A percentile compares a stretch with the other conserved stretches of the same genome.
Evolutionary conservation across 2,888 invertebrate genomes (phyloP).

Genomic region (Agonopterix heracliana): DNA sequence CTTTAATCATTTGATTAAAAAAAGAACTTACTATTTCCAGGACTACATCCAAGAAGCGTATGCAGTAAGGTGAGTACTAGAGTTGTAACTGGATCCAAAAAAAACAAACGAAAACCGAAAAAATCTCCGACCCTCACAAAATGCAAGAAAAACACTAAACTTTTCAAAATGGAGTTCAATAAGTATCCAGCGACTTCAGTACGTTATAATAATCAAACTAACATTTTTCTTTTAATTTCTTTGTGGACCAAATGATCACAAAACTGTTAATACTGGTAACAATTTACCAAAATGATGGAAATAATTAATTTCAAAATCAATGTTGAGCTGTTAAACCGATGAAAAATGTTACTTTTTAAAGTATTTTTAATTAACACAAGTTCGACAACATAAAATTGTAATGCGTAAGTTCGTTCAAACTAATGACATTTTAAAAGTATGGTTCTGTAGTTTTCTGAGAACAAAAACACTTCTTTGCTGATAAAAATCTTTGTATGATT

Average conservation of each 20-base stretch:
- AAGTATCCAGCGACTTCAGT: slow-evolving; percentile 16
- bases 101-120: slow-evolving; percentile 19
- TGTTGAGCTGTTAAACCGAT: too few relatives aligned
- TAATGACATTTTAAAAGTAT: slow-evolving; percentile 1
- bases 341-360: too few relatives aligned
- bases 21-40: slow-evolving; percentile 21
- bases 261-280: background rate
- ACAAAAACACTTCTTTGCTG: slow-evolving; percentile 1
- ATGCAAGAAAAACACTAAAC: slow-evolving; percentile 14
- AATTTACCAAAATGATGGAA: background rate
- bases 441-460: slow-evolving; percentile 5
- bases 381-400: too few relatives aligned
- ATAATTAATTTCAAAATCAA: too few relatives aligned
- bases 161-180: slow-evolving; percentile 11
- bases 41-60: slow-evolving; percentile 26
- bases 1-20: too few relatives aligned
- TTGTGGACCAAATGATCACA: slow-evolving; percentile 24
- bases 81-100: slow-evolving; percentile 26
- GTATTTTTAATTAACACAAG: background rate
- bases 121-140: slow-evolving; percentile 16
- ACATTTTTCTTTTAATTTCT: slow-evolving; percentile 19
- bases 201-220: slow-evolving; percentile 16
- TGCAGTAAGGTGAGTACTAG: slow-evolving; percentile 35
- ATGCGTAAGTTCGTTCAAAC: background rate
- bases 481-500: slow-evolving; percentile 18